Evolutionary conservation across 2,888 invertebrate genomes (phyloP), one percentile per base, ranked within the genome.

Genomic region (Calliphora vomitoria): DNA sequence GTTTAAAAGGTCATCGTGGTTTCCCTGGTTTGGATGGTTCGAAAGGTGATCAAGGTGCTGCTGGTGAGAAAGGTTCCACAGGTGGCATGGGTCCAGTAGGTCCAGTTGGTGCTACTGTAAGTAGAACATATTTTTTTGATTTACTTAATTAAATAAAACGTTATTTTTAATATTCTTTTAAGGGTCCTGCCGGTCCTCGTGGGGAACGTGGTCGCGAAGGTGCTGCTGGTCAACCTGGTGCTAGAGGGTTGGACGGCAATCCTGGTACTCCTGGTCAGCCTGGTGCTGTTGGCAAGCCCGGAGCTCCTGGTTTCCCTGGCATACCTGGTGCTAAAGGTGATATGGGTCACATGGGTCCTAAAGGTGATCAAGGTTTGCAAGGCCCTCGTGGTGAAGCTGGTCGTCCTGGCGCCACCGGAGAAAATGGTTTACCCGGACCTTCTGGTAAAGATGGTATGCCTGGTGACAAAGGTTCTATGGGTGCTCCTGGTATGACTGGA

Each of bases 201-300:
- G 98, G 98, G 6, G 98, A 98, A 94, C 95, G 97, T 91, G 98
- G 98, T 1, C 95, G 97, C 53, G 97, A 98, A 94, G 98, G 98
- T 0, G 95, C 97, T 0, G 94, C 97, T 0, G 97, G 97, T 0
- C 95, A 96, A 3, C 96, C 96, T 0, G 97, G 97, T 8, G 94
- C 96, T 82, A 95, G 97, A 91, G 98, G 98, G 72, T 95, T 96
- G 82, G 97, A 98, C 92, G 98, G 98, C 8, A 95, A 96, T 44
- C 94, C 96, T 72, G 98, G 98, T 79, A 95, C 97, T 1, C 96
- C 97, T n/a, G 92, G 92, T 1, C 91, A 91, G 50, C 90, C 91
- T 96, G 98, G 98, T 53, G 95, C 96, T 41, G 94, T 96, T 74
- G 98, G 98, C 1, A 97, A 98, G 94, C 94, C 97, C 25, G 98